Evolutionary conservation across 2,888 invertebrate species (phyloP).

Genomic region (Sarcophaga subvicina): DNA sequence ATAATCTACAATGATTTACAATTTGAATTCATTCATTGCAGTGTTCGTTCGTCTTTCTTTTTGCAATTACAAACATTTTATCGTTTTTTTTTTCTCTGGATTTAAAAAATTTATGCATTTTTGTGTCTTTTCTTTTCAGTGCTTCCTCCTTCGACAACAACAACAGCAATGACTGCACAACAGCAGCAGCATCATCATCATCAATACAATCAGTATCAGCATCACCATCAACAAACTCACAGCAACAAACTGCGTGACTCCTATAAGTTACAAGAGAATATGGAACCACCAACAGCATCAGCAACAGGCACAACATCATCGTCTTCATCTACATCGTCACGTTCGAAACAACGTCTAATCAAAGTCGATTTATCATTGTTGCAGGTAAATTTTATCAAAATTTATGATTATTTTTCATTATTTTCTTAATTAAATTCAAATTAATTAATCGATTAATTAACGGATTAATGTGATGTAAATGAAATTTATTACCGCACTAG

Average conservation of each 20-base stretch:
- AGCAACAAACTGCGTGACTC: slow-evolving; percentile 71
- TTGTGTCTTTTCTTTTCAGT: slow-evolving; percentile 74
- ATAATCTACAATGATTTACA: too few species aligned
- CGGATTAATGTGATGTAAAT: too few species aligned
- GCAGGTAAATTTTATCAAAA: slow-evolving; percentile 83
- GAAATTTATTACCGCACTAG: too few species aligned
- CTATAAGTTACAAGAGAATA: slow-evolving; percentile 74
- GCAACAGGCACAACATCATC: slow-evolving; percentile 75
- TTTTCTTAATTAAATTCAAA: too few species aligned
- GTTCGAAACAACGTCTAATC: slow-evolving; percentile 85
- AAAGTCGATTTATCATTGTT: slow-evolving; percentile 92
- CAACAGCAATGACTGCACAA: slow-evolving; percentile 66
- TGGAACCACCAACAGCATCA: slow-evolving; percentile 79
- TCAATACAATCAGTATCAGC: slow-evolving; percentile 60
- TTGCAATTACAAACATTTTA: slow-evolving; percentile 21
- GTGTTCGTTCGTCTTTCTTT: slow-evolving; percentile 17
- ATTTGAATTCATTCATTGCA: slow-evolving; percentile 7
- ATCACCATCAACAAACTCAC: slow-evolving; percentile 62
- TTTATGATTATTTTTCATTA: background rate
- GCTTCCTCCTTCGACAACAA: slow-evolving; percentile 78
- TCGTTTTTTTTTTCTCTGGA: slow-evolving; percentile 16
- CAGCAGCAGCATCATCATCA: slow-evolving; percentile 53
- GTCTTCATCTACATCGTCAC: slow-evolving; percentile 76
- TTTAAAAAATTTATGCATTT: slow-evolving; percentile 26
- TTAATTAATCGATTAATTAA: too few species aligned